Conservation (phyloP, 2,113 vertebrate genomes). For the Nerophis lumbriciformis region DNA sequence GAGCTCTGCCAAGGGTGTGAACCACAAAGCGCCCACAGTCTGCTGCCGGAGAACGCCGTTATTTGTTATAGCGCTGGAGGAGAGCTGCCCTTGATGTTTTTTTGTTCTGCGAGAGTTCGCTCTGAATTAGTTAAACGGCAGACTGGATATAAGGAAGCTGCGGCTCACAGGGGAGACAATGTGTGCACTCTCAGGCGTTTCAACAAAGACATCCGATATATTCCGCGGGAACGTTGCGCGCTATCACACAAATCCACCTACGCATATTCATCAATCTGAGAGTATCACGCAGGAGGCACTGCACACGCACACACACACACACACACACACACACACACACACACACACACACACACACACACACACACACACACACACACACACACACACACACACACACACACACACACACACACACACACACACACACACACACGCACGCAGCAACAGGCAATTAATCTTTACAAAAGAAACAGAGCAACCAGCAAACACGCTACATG, state of each 20-base stretch:
- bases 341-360: slow-evolving; percentile 22
- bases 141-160: slow-evolving; percentile 63
- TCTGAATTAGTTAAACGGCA: slow-evolving; percentile 69
- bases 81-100: slow-evolving; percentile 67
- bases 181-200: slow-evolving; percentile 58
- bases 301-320: slow-evolving; percentile 23
- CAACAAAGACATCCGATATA: slow-evolving; percentile 57
- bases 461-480: slow-evolving; percentile 46
- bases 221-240: slow-evolving; percentile 38
- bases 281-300: slow-evolving; percentile 43
- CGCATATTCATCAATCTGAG: slow-evolving; percentile 59
- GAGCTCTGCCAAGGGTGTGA: slow-evolving; percentile 50
- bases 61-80: slow-evolving; percentile 61
- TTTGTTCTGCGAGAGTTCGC: slow-evolving; percentile 66
- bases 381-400: slow-evolving; percentile 23
- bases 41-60: slow-evolving; percentile 48
- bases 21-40: slow-evolving; percentile 54
- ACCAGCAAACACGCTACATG: slow-evolving; percentile 43
- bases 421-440: slow-evolving; percentile 23
- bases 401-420: slow-evolving; percentile 25
- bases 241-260: slow-evolving; percentile 65
- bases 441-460: slow-evolving; percentile 60
- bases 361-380: slow-evolving; percentile 27
- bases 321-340: slow-evolving; percentile 22
- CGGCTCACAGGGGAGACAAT: slow-evolving; percentile 59